Evolutionary conservation across 2,797 vertebrate genomes (phyloP), one percentile per base, ranked within the genome.

Genomic region (Sitta carolinensis): DNA sequence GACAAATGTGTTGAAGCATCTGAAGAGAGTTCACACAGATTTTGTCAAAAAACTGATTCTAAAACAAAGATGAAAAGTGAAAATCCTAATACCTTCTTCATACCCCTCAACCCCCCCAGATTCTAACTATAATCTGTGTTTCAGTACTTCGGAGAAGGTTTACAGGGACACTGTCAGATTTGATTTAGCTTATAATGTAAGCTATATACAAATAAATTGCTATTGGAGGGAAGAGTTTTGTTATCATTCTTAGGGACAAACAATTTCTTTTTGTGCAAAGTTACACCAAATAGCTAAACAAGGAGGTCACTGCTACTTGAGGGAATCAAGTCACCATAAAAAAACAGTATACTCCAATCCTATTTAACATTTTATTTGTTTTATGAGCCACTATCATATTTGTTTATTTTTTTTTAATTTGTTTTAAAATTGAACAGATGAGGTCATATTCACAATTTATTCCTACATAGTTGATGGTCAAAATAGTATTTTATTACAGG

Each of bases 161-260:
- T 96, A n/a, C 74, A 83, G 91, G 54, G 68, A 87, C n/a, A 20
- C 40, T 94, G 92, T 94, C 89, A 93, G 75, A 81, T 94, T 86
- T 87, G 70, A 95, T 95, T 96, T 92, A 26, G 47, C 9, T 96
- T 92, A 75, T 58, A 66, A 32, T 16, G 9, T 66, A 92, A 87
- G 16, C 58, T 81, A 54, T 87, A 78, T 54, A 90, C 82, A 95
- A 89, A 92, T 54, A 83, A 83, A 13, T 63, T 77, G 23, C 23
- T 87, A 7, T n/a, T 74, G 45, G 34, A 92, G 10, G 36, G 87
- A 96, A 64, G 2, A 34, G 19, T 64, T 90, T 52, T 34, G n/a
- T 64, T 59, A 30, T 58, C 59, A 78, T 95, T 88, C 64, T 87
- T 87, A 89, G 76, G 48, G 57, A 87, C 38, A 87, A 86, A 54